Evolutionary conservation across 2,113 vertebrate species (phyloP).

Genomic region (Entomyzon cyanotis): DNA sequence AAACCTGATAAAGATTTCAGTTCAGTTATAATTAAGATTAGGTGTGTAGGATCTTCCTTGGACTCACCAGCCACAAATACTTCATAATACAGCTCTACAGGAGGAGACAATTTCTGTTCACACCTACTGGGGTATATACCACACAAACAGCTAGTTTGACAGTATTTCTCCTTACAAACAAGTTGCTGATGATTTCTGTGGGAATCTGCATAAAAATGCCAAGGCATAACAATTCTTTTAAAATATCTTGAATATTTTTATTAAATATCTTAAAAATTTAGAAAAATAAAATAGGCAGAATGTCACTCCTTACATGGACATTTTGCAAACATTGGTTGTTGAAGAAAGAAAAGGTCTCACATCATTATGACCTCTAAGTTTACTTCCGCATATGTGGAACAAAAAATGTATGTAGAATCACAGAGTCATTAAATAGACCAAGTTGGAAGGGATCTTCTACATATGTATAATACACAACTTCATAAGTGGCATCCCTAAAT

Average conservation of each 20-base stretch:
- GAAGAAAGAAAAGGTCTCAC: neutral
- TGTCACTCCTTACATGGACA: neutral
- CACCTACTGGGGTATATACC: too few species aligned
- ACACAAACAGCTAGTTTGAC: neutral
- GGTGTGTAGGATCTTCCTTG: neutral
- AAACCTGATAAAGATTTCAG: neutral
- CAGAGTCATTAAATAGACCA: neutral
- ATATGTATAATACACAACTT: neutral
- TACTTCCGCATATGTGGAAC: neutral
- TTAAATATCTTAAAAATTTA: neutral
- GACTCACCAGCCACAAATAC: neutral
- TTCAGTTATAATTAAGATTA: neutral
- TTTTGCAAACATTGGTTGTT: neutral
- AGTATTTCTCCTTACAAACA: neutral
- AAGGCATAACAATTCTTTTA: neutral
- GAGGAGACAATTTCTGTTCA: neutral
- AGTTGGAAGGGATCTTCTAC: neutral
- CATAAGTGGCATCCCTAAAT: neutral
- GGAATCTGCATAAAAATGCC: neutral
- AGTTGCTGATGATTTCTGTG: neutral
- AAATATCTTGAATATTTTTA: neutral
- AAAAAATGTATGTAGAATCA: neutral
- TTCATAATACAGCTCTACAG: neutral
- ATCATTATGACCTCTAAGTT: neutral
- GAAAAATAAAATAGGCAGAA: neutral